A percentile compares a stretch with the other conserved stretches of the same genome.
phyloP scores from a whole-genome alignment of 2,888 invertebrate species.

The Lasioglossum pauxillum region DNA sequence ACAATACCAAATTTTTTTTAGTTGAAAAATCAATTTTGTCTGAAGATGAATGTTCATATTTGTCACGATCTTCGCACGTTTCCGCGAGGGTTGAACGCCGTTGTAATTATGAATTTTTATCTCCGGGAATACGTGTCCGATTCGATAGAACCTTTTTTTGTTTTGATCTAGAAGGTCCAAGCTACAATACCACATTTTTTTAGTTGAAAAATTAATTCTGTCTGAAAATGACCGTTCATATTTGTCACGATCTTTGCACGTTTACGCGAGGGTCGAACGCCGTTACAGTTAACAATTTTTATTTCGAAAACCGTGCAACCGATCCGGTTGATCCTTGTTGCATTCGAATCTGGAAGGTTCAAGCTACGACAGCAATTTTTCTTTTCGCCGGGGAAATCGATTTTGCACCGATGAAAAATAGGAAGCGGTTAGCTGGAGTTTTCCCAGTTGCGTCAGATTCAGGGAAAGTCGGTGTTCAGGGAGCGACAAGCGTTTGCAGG shows the following conservation, averaged over 20 bases:
- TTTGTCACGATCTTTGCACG: too few relatives aligned
- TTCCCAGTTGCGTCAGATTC: slow-evolving; percentile 25
- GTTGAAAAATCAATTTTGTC: not conserved
- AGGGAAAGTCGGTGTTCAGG: slow-evolving; percentile 36
- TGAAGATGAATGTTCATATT: too few relatives aligned
- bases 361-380: not conserved
- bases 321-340: not conserved
- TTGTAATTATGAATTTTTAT: not conserved
- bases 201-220: too few relatives aligned
- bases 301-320: not conserved
- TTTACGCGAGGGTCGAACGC: too few relatives aligned
- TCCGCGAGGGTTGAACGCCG: too few relatives aligned
- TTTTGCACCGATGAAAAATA: not conserved
- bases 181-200: too few relatives aligned
- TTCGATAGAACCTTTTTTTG: too few relatives aligned
- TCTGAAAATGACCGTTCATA: too few relatives aligned
- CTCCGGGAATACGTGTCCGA: too few relatives aligned
- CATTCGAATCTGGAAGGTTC: not conserved
- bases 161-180: too few relatives aligned
- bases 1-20: not conserved
- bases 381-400: not conserved
- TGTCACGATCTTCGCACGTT: too few relatives aligned
- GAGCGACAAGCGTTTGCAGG: slow-evolving; percentile 26
- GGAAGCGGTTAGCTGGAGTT: not conserved
- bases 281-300: not conserved